These are phyloP conservation scores for Callionymus lyra DNA, from an alignment of 2,113 vertebrate genomes.

Conservation along the genomic window DNA sequence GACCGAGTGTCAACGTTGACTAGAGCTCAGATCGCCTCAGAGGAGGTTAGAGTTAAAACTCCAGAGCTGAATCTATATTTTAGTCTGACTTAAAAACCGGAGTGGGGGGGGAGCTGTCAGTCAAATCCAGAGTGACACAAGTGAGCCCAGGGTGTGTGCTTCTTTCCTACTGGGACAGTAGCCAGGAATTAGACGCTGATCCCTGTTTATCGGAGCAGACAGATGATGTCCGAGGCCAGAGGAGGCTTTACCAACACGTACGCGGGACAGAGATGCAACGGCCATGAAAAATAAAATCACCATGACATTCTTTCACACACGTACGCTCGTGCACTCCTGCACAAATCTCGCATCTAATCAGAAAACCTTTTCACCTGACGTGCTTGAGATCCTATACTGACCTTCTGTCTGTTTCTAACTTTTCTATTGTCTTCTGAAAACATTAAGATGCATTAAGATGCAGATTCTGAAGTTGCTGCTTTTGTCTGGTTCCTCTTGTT, in stretches of 20 bases:
- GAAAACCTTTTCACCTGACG: too few species aligned
- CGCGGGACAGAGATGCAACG: too few species aligned
- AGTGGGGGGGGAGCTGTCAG: slow-evolving; percentile 18
- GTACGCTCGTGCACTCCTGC: too few species aligned
- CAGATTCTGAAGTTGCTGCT: too few species aligned
- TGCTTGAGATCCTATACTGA: too few species aligned
- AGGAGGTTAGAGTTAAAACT: not conserved
- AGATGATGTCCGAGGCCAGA: slow-evolving; percentile 39
- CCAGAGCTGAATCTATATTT: too few species aligned
- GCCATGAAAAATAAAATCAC: not conserved
- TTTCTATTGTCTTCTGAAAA: too few species aligned
- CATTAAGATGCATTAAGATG: too few species aligned
- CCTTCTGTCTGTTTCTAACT: too few species aligned
- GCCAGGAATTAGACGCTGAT: slow-evolving; percentile 29
- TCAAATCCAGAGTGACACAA: slow-evolving; percentile 40
- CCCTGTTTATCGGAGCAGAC: slow-evolving; percentile 38
- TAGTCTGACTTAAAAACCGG: not conserved
- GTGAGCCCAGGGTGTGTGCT: slow-evolving; percentile 24
- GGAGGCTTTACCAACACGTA: slow-evolving; percentile 1
- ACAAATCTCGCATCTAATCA: not conserved
- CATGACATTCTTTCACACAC: not conserved
- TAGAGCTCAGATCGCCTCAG: not conserved
- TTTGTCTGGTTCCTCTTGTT: too few species aligned
- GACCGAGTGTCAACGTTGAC: too few species aligned
- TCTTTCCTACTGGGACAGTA: slow-evolving; percentile 28